These are phyloP conservation scores for Drosophila lacteicornis DNA, from an alignment of 1,140 invertebrate genomes.

Conservation along the genomic window DNA sequence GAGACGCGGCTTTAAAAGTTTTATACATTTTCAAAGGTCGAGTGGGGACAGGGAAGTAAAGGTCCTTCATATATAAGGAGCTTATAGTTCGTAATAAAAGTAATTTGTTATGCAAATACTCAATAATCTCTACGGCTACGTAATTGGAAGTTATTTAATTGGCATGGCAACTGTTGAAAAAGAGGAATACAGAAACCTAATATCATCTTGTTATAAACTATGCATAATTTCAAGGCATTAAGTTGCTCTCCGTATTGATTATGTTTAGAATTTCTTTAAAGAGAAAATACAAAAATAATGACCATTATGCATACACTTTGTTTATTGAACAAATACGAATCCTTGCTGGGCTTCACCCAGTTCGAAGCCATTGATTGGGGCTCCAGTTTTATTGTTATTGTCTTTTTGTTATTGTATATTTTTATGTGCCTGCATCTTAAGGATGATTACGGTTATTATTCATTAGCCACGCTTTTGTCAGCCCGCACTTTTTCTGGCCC, in stretches of 20 bases:
- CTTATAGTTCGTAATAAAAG: not conserved
- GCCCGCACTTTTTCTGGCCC: slow-evolving; percentile 11
- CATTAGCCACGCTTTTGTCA: slow-evolving; percentile 67
- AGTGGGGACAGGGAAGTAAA: not conserved
- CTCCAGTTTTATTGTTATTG: slow-evolving; percentile 37
- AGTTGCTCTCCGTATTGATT: not conserved
- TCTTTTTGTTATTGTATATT: slow-evolving; percentile 31
- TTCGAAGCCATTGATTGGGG: slow-evolving; percentile 18
- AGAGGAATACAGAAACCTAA: not conserved
- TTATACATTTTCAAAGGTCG: not conserved
- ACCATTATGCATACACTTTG: not conserved
- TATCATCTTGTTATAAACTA: no score
- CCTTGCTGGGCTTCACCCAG: not conserved
- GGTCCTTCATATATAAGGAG: not conserved
- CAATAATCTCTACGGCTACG: not conserved
- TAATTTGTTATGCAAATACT: not conserved
- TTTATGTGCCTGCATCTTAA: slow-evolving; percentile 56
- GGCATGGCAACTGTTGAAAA: not conserved
- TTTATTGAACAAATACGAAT: slow-evolving; percentile 2
- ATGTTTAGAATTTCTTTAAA: not conserved
- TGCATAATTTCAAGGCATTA: no score
- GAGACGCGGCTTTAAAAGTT: slow-evolving; percentile 9
- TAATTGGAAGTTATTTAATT: slow-evolving; percentile 2
- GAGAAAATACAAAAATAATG: not conserved
- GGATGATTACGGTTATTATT: slow-evolving; percentile 73